These are phyloP conservation scores for Callorhinus ursinus DNA, from an alignment of 2,113 vertebrate species.

Conservation along the genomic window DNA sequence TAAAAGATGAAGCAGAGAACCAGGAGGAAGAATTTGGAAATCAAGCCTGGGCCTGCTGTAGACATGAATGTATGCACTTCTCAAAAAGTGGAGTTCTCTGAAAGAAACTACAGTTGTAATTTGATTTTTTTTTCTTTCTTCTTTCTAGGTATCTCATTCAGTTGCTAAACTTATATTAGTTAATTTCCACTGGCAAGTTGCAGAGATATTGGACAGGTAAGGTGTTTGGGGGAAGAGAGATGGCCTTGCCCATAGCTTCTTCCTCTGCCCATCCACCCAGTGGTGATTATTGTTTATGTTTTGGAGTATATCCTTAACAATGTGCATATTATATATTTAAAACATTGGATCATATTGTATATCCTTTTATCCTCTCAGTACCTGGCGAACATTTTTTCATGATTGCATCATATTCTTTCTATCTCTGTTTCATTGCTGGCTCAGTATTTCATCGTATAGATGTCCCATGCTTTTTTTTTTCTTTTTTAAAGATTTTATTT, in stretches of 20 bases:
- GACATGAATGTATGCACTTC: background rate
- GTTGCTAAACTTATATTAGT: slow-evolving; percentile 99
- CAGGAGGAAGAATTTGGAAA: slow-evolving; percentile 34
- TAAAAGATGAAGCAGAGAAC: slow-evolving; percentile 43
- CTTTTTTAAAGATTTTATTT: too few species aligned
- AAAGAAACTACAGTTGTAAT: background rate
- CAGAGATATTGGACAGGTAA: slow-evolving; percentile 98
- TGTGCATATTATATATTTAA: background rate
- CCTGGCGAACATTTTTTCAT: background rate
- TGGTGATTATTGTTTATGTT: background rate
- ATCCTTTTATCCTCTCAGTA: background rate
- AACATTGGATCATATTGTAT: background rate
- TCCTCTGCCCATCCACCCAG: background rate
- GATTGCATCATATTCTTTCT: background rate
- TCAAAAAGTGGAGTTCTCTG: background rate
- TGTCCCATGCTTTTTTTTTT: background rate
- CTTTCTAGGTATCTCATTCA: slow-evolving; percentile 93
- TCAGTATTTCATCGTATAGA: background rate
- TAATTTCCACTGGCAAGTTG: slow-evolving; percentile 99
- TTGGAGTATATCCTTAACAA: background rate
- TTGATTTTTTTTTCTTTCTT: slow-evolving; percentile 52
- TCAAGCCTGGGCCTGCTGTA: background rate
- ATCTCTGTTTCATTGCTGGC: background rate
- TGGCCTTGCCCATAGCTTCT: background rate
- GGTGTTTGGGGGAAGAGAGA: slow-evolving; percentile 47